These are phyloP conservation scores for Cyanocitta stelleri DNA, from an alignment of 2,113 vertebrate species.

Conservation along the genomic window DNA sequence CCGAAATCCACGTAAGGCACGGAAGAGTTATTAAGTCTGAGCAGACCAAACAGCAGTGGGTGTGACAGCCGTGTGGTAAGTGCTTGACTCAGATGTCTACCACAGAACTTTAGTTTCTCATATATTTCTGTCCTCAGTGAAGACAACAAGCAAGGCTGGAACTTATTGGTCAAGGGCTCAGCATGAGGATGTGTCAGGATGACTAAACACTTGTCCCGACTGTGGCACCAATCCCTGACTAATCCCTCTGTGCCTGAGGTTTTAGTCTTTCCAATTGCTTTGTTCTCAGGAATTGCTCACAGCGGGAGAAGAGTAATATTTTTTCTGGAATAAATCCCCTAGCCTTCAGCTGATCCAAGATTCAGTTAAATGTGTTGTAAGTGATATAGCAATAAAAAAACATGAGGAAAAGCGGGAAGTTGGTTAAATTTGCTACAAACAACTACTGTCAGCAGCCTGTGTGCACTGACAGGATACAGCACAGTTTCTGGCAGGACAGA, in stretches of 20 bases:
- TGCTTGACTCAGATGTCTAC: slow-evolving; percentile 44
- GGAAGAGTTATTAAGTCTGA: background rate
- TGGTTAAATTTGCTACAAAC: background rate
- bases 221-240: slow-evolving; percentile 16
- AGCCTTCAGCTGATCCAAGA: background rate
- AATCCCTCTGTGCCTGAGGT: slow-evolving; percentile 35
- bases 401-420: background rate
- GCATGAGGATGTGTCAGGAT: background rate
- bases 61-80: slow-evolving; percentile 33
- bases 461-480: background rate
- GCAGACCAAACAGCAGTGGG: slow-evolving; percentile 40
- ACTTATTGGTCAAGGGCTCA: slow-evolving; percentile 1
- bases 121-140: slow-evolving; percentile 4
- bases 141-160: slow-evolving; percentile 18
- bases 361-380: background rate
- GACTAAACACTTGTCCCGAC: slow-evolving; percentile 27
- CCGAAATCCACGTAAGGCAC: background rate
- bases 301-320: slow-evolving; percentile 36
- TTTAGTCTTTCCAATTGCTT: slow-evolving; percentile 22
- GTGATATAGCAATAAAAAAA: background rate
- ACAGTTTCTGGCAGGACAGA: background rate
- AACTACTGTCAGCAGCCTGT: background rate
- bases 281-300: background rate
- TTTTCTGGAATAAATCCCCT: slow-evolving; percentile 16
- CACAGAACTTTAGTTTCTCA: slow-evolving; percentile 24